These are phyloP conservation scores for Cryptus armator DNA, from an alignment of 2,888 invertebrate species.

Conservation along the genomic window DNA sequence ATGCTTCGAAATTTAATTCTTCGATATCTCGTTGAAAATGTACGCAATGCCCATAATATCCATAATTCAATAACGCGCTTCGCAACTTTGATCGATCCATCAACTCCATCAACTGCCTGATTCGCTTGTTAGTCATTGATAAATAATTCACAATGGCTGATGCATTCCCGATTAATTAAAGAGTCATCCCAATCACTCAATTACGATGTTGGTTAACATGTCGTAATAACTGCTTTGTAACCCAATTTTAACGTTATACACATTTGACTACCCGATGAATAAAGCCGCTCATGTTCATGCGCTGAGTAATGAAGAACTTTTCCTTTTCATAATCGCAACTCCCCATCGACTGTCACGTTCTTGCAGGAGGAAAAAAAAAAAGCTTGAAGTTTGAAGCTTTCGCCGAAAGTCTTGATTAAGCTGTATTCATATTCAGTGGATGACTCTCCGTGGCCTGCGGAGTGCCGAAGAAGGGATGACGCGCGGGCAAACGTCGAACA, in stretches of 20 bases:
- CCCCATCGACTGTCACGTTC: constrained; percentile 19
- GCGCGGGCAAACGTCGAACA: neutral
- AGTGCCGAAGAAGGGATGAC: constrained; percentile 40
- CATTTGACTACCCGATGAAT: neutral
- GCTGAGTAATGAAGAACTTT: neutral
- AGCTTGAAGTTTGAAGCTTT: constrained; percentile 18
- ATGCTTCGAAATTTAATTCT: no score
- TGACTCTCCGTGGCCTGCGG: neutral
- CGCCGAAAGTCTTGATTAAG: constrained; percentile 37
- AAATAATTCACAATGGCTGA: neutral
- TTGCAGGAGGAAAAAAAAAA: neutral
- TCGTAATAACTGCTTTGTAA: neutral
- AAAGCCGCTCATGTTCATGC: neutral
- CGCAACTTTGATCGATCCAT: no score
- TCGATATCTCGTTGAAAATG: no score
- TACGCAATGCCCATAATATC: no score
- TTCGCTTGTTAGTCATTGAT: neutral
- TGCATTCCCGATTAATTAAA: neutral
- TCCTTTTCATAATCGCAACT: neutral
- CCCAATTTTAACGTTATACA: neutral
- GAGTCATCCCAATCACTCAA: neutral
- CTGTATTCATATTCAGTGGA: constrained; percentile 46
- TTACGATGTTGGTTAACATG: neutral
- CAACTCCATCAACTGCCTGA: no score
- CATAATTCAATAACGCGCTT: no score